phyloP scores from a whole-genome alignment of 2,888 invertebrate genomes.

The Callimorpha dominula region DNA sequence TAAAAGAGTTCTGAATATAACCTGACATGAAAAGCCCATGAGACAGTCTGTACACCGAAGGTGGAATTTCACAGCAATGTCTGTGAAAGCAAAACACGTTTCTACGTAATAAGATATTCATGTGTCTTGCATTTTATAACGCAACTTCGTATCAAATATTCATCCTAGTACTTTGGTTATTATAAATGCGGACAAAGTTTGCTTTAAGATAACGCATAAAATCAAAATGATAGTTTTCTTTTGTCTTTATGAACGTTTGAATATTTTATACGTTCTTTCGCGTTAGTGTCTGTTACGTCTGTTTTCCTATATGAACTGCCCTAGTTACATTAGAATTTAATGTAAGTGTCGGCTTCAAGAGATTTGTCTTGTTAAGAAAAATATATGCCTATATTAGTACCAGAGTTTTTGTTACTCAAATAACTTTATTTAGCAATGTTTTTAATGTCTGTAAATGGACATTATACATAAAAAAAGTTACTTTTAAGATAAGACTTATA shows the following conservation, averaged over 20 bases:
- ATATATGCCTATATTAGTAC: neutral
- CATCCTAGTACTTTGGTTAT: slow-evolving; percentile 42
- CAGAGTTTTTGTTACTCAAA: neutral
- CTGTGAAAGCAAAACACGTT: slow-evolving; percentile 58
- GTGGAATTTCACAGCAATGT: slow-evolving; percentile 38
- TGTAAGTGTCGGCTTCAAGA: neutral
- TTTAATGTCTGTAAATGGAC: neutral
- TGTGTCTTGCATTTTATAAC: slow-evolving; percentile 55
- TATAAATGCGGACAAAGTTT: slow-evolving; percentile 28
- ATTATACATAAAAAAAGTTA: neutral
- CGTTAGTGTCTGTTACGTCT: neutral
- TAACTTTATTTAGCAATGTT: neutral
- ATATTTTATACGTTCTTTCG: neutral
- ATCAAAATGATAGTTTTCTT: neutral
- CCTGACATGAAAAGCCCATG: slow-evolving; percentile 18
- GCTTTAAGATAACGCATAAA: slow-evolving; percentile 12
- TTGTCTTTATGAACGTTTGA: neutral
- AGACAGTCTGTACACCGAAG: slow-evolving; percentile 18
- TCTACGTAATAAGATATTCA: slow-evolving; percentile 57
- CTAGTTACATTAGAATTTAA: too few species aligned
- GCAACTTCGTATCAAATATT: slow-evolving; percentile 41
- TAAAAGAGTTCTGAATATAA: neutral
- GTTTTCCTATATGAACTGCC: too few species aligned
- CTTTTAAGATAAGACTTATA: neutral
- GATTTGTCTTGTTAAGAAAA: neutral